Evolutionary conservation across 2,888 invertebrate species (phyloP).

Genomic region (Drosophila phalerata): DNA sequence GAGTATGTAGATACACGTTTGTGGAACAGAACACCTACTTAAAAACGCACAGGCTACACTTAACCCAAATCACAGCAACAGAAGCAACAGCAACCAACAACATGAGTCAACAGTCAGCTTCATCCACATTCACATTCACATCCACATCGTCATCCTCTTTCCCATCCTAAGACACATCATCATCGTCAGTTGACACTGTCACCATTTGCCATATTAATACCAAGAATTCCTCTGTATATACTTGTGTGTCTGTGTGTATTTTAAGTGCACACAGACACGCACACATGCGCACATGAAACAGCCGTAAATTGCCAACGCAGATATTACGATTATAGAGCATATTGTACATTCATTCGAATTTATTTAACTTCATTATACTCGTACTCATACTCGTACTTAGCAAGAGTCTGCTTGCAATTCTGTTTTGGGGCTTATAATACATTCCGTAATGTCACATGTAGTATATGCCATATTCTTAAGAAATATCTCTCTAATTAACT

Average conservation of each 20-base stretch:
- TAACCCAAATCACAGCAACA: conserved; percentile 77
- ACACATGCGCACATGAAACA: conserved; percentile 36
- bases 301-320: conserved; percentile 75
- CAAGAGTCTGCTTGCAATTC: conserved; percentile 39
- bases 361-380: conserved; percentile 74
- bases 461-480: conserved; percentile 21
- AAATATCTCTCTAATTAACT: conserved; percentile 14
- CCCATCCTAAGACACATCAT: conserved; percentile 19
- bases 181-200: conserved; percentile 51
- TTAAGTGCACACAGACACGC: conserved; percentile 36
- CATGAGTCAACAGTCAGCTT: conserved; percentile 28
- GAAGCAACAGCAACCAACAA: conserved; percentile 10
- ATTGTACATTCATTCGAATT: conserved; percentile 63
- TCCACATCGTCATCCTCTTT: conserved; percentile 11
- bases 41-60: conserved; percentile 78
- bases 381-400: conserved; percentile 7
- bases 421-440: conserved; percentile 35
- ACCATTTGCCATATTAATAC: conserved; percentile 72
- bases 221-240: conserved; percentile 32
- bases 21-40: conserved; percentile 67
- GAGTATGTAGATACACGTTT: not conserved
- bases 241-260: conserved; percentile 27
- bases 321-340: conserved; percentile 74
- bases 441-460: conserved; percentile 34
- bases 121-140: conserved; percentile 13